Percentiles rank a stretch among this genome's conserved stretches.
Conservation (phyloP, 2,888 invertebrate genomes). For the Ctena decussata region DNA sequence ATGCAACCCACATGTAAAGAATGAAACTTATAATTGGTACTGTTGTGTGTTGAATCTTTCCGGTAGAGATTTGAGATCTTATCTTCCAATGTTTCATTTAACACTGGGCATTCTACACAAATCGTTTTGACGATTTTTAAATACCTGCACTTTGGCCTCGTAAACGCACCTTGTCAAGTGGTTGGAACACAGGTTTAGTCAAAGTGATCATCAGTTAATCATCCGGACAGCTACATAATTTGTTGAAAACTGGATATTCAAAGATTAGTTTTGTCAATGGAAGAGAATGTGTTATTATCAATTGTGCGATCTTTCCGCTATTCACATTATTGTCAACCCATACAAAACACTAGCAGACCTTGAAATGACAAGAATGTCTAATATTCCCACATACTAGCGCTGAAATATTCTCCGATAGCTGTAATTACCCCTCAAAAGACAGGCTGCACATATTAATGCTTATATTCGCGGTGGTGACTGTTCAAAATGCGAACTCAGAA, state of each 20-base stretch:
- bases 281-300: constrained; percentile 44
- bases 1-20: too few species aligned
- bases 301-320: constrained; percentile 31
- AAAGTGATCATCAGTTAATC: background rate
- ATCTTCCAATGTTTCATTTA: background rate
- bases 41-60: background rate
- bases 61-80: background rate
- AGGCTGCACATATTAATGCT: too few species aligned
- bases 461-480: too few species aligned
- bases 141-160: constrained; percentile 6
- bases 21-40: background rate
- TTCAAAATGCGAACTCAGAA: too few species aligned
- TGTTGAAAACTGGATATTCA: background rate
- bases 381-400: constrained; percentile 44
- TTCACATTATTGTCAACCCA: constrained; percentile 39
- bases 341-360: constrained; percentile 25
- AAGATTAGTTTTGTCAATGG: constrained; percentile 13
- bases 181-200: background rate
- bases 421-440: too few species aligned
- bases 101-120: background rate
- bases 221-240: background rate
- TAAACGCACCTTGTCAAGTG: background rate
- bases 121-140: background rate
- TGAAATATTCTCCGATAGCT: constrained; percentile 39
- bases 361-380: constrained; percentile 42